These are phyloP conservation scores for Caerostris darwini DNA, from an alignment of 1,140 invertebrate species.

Conservation along the genomic window DNA sequence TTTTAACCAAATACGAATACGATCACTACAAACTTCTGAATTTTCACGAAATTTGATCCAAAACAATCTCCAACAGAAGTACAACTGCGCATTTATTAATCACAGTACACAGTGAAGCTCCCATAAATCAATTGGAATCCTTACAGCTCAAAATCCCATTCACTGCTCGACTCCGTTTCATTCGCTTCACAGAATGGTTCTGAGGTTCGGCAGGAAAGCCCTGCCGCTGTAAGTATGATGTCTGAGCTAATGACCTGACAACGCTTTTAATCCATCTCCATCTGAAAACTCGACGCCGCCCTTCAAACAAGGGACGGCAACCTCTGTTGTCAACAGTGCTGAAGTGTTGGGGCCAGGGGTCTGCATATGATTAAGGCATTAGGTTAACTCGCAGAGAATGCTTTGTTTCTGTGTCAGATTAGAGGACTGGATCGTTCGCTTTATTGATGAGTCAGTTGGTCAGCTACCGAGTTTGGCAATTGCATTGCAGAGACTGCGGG, in stretches of 20 bases:
- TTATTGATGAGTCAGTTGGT: neutral
- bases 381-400: neutral
- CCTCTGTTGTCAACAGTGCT: neutral
- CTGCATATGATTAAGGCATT: slow-evolving; percentile 12
- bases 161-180: neutral
- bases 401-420: neutral
- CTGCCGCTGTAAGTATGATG: slow-evolving; percentile 14
- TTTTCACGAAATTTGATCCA: no score
- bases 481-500: neutral
- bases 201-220: neutral
- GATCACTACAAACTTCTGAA: no score
- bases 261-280: slow-evolving; percentile 1
- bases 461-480: neutral
- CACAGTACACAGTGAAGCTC: no score
- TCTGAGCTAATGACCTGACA: slow-evolving; percentile 26
- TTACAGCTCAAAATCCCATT: neutral
- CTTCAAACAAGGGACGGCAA: slow-evolving; percentile 1
- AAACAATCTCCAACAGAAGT: no score
- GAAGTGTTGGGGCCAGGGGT: neutral
- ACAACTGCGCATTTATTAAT: no score
- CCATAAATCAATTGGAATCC: neutral
- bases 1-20: no score
- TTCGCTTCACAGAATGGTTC: neutral
- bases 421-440: neutral
- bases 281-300: slow-evolving; percentile 18